A percentile compares a stretch with the other conserved stretches of the same genome.
phyloP scores from a whole-genome alignment of 2,113 vertebrate species.

The Symphodus melops region DNA sequence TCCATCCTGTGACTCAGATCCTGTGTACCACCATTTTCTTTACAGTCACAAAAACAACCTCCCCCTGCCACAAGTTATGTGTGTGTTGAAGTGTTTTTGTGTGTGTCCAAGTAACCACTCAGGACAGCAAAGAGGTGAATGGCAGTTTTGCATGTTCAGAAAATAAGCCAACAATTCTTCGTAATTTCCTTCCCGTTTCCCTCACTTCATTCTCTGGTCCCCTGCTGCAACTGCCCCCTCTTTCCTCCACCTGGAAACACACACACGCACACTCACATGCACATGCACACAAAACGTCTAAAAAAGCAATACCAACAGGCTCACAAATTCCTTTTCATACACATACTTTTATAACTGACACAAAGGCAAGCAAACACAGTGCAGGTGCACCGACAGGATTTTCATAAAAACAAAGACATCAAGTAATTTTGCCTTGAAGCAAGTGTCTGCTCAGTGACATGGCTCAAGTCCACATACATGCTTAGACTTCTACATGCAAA shows the following conservation, averaged over 20 bases:
- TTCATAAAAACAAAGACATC: slow-evolving; percentile 18
- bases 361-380: slow-evolving; percentile 27
- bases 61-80: too few relatives aligned
- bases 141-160: slow-evolving; percentile 62
- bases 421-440: slow-evolving; percentile 5
- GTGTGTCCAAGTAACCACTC: slow-evolving; percentile 64
- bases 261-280: slow-evolving; percentile 31
- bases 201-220: slow-evolving; percentile 76
- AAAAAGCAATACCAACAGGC: slow-evolving; percentile 31
- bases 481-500: background rate
- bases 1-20: slow-evolving; percentile 59
- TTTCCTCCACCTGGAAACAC: slow-evolving; percentile 70
- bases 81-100: slow-evolving; percentile 21
- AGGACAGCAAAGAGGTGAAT: slow-evolving; percentile 68
- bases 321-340: slow-evolving; percentile 17
- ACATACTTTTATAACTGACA: slow-evolving; percentile 30
- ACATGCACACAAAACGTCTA: slow-evolving; percentile 1
- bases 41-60: slow-evolving; percentile 66
- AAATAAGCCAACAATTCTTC: slow-evolving; percentile 63
- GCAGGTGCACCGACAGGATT: slow-evolving; percentile 28
- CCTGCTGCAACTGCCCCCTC: slow-evolving; percentile 67
- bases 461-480: background rate
- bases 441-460: background rate
- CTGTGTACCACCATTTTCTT: slow-evolving; percentile 52
- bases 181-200: slow-evolving; percentile 85